These are phyloP conservation scores for Machimus rusticus DNA, from an alignment of 2,888 invertebrate genomes.

Conservation along the genomic window DNA sequence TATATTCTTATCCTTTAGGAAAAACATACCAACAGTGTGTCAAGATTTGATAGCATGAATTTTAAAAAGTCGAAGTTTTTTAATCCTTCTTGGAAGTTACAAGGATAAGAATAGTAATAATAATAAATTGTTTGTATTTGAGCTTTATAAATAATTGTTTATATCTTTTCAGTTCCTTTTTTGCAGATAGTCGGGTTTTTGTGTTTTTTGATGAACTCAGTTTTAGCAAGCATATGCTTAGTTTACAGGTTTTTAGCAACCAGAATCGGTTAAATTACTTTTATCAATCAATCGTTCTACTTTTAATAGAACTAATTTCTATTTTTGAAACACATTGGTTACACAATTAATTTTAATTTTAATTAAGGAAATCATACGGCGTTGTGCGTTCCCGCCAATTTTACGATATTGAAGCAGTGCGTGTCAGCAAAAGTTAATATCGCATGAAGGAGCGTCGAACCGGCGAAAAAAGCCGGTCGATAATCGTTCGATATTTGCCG, in stretches of 20 bases:
- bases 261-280: background rate
- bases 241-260: background rate
- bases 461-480: background rate
- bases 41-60: too few relatives aligned
- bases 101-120: too few relatives aligned
- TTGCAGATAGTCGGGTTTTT: too few relatives aligned
- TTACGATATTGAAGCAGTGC: background rate
- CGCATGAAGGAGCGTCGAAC: background rate
- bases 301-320: background rate
- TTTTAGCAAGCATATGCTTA: too few relatives aligned
- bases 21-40: too few relatives aligned
- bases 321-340: background rate
- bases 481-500: background rate
- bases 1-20: too few relatives aligned
- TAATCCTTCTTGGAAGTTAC: too few relatives aligned
- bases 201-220: too few relatives aligned
- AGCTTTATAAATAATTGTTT: too few relatives aligned
- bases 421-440: background rate
- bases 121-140: too few relatives aligned
- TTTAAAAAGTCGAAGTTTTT: too few relatives aligned
- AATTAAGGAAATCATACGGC: background rate
- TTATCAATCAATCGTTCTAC: background rate
- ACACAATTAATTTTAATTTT: background rate
- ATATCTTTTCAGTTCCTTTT: too few relatives aligned
- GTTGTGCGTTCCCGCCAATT: background rate